Base-by-base conservation (phyloP, 2,113 vertebrate species). In the Menidia beryllina region DNA sequence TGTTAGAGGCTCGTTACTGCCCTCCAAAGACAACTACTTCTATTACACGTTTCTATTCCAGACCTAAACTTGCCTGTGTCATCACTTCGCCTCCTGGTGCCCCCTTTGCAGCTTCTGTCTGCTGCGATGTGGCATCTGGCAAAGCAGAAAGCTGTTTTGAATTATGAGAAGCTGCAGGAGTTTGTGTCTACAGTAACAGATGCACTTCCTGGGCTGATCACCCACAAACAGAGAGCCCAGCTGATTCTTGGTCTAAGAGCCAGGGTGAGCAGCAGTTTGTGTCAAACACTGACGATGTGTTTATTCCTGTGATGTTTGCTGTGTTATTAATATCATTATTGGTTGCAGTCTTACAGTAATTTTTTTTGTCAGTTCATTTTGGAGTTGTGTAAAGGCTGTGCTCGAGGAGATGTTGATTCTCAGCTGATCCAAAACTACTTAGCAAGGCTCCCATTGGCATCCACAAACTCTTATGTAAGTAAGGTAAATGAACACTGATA, bases 231-330 rank as follows among this genome's bases (percentile, higher is more conserved):
- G 80, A 86, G 89, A 57, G 91, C 89, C 39, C 94, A 95, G 54
- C 91, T 96, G 15, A 87, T 93, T 26, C 83, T 96, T 54, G 95
- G 94, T 2, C 88, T 96, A 1, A 86, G 92, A 79, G 95, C 94
- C 0, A 93, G 92, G 93, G 95, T 95, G 82, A 83, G 88, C 19
- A 19, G 3, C 15, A 10, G 41, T 17, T 48, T 59, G 38, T 30
- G 9, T 24, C 19, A n/a, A 0, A 2, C 1, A 3, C 41, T 63
- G 26, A 15, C 54, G 7, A 7, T 1, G 2, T 41, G 8, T n/a
- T 53, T 30, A 13, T 23, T 41, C 30, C 10, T 6, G 30, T 34
- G 7, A 5, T 34, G 30, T 34, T 34, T 34, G n/a, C n/a, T n/a
- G n/a, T n/a, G n/a, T n/a, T n/a, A n/a, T n/a, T n/a, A n/a, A n/a